Percentiles rank a stretch among this genome's conserved stretches.
Conservation (phyloP, 2,113 vertebrate species). For the Montifringilla adamsi region DNA sequence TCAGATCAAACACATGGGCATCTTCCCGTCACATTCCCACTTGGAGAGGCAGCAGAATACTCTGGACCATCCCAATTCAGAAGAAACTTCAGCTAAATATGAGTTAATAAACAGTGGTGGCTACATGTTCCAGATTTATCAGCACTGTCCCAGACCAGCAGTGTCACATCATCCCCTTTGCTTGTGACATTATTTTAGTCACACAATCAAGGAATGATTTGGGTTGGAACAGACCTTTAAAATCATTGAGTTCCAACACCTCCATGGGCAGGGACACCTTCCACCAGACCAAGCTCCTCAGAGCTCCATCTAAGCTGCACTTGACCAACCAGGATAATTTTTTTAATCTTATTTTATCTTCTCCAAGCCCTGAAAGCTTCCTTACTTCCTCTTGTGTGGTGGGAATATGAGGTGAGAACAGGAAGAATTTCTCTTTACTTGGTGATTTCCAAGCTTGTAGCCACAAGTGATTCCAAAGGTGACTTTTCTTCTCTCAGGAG, state of each 20-base stretch:
- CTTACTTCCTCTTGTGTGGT: not conserved
- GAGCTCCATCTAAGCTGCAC: not conserved
- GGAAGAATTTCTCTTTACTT: not conserved
- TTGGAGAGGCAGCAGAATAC: not conserved
- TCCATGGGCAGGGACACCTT: not conserved
- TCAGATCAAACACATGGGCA: not conserved
- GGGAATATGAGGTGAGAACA: not conserved
- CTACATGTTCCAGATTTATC: rapidly evolving
- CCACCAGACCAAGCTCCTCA: not conserved
- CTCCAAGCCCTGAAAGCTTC: not conserved
- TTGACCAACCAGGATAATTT: not conserved
- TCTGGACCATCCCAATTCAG: not conserved
- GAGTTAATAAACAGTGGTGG: not conserved
- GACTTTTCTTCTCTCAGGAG: not conserved
- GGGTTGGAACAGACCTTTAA: not conserved
- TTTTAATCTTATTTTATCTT: not conserved
- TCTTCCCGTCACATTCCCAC: rapidly evolving
- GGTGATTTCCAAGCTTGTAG: not conserved
- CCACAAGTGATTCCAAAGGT: not conserved
- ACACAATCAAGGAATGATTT: not conserved
- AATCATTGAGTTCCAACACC: not conserved
- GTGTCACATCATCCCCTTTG: not conserved
- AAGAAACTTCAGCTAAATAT: not conserved
- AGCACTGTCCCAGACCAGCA: not conserved
- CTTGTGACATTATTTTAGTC: not conserved